Evolutionary conservation across 1,140 invertebrate species (phyloP).

Genomic region (Pogonomyrmex barbatus): DNA sequence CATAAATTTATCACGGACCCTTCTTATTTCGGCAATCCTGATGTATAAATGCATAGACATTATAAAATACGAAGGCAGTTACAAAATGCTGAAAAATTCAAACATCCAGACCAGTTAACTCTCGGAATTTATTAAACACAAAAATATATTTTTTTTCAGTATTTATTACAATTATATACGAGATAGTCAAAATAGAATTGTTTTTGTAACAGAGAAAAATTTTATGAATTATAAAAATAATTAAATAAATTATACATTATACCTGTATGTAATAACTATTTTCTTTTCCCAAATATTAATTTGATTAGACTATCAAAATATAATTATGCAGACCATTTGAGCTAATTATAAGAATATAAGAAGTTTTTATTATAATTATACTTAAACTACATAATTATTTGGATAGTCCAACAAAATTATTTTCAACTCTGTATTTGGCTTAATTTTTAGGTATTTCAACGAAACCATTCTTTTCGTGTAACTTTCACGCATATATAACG

Average conservation of each 20-base stretch:
- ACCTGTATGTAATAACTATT: neutral
- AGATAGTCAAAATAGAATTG: neutral
- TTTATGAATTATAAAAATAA: neutral
- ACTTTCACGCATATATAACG: neutral
- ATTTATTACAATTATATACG: neutral
- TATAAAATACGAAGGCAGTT: conserved; percentile 7
- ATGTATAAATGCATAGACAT: neutral
- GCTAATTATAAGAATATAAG: no score
- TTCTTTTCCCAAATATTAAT: no score
- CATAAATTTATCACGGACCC: neutral
- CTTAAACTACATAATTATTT: no score
- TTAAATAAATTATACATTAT: neutral
- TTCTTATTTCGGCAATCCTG: neutral
- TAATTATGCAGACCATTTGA: no score
- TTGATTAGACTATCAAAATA: no score
- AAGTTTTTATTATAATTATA: no score
- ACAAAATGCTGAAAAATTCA: neutral
- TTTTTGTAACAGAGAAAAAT: neutral
- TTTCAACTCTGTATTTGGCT: no score
- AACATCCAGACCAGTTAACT: neutral
- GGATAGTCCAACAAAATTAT: no score
- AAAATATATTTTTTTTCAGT: neutral
- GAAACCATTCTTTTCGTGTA: neutral
- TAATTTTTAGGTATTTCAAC: no score
- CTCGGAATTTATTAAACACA: neutral